Conservation (phyloP, 2,113 vertebrate genomes). For the Sander vitreus region DNA sequence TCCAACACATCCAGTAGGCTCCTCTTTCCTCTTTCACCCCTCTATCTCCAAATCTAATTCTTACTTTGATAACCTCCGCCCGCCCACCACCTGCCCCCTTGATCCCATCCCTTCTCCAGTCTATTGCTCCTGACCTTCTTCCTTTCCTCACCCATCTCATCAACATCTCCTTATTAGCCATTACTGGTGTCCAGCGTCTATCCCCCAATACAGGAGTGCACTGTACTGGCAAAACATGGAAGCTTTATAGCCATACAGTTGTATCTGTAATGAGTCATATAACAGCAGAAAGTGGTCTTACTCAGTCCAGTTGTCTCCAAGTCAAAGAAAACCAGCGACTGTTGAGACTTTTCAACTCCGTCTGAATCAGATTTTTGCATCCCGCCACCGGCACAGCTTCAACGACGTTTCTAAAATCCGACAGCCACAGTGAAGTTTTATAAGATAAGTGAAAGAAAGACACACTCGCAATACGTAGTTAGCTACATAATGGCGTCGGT, state of each 20-base stretch:
- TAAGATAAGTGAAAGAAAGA: background rate
- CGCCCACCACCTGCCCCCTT: no score
- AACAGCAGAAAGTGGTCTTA: slow-evolving; percentile 17
- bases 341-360: background rate
- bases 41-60: no score
- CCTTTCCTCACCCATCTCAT: no score
- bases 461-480: fast-evolving
- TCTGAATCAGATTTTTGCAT: slow-evolving; percentile 26
- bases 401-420: background rate
- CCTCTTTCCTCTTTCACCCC: no score
- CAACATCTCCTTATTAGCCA: no score
- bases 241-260: background rate
- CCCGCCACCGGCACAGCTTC: background rate
- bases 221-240: no score
- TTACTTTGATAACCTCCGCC: no score
- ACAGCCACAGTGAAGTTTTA: background rate
- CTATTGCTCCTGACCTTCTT: no score
- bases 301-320: slow-evolving; percentile 83
- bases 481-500: no score
- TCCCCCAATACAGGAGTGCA: background rate
- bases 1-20: no score
- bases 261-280: no score
- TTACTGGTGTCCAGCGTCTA: background rate
- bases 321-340: slow-evolving; percentile 80
- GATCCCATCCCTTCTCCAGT: no score